phyloP scores from a whole-genome alignment of 2,888 invertebrate genomes.

The Cephonodes hylas region DNA sequence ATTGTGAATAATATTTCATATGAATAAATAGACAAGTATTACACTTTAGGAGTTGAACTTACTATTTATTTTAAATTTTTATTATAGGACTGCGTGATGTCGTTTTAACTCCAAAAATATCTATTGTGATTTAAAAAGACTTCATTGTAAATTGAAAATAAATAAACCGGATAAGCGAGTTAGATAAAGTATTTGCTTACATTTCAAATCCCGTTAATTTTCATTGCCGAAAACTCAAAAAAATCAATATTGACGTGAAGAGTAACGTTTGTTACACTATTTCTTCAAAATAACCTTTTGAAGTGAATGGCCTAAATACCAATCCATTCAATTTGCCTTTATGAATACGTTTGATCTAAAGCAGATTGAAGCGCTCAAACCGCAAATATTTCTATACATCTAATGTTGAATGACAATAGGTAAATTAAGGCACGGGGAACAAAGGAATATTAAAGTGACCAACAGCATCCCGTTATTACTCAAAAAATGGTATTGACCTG shows the following conservation, averaged over 20 bases:
- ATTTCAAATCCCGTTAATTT: background rate
- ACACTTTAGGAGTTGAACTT: too few species aligned
- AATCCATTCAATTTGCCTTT: background rate
- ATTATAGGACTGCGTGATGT: too few species aligned
- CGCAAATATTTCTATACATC: background rate
- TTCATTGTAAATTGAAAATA: too few species aligned
- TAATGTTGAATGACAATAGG: background rate
- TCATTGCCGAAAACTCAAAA: background rate
- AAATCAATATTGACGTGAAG: background rate
- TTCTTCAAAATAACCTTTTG: background rate
- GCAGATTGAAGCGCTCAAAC: background rate
- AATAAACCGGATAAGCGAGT: too few species aligned
- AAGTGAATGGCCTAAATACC: slow-evolving; percentile 5
- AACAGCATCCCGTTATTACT: background rate
- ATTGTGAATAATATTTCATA: background rate
- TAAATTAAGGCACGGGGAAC: background rate
- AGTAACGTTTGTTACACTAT: background rate
- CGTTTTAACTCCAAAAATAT: too few species aligned
- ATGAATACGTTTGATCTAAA: slow-evolving; percentile 6
- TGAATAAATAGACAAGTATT: background rate
- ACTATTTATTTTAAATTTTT: too few species aligned
- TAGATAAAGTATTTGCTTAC: too few species aligned
- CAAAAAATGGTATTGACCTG: background rate
- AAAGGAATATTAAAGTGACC: background rate
- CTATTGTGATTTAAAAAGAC: too few species aligned